A percentile compares a stretch with the other conserved stretches of the same genome.
Evolutionary conservation across 2,113 vertebrate species (phyloP).

Genomic region (Pseudopipra pipra): DNA sequence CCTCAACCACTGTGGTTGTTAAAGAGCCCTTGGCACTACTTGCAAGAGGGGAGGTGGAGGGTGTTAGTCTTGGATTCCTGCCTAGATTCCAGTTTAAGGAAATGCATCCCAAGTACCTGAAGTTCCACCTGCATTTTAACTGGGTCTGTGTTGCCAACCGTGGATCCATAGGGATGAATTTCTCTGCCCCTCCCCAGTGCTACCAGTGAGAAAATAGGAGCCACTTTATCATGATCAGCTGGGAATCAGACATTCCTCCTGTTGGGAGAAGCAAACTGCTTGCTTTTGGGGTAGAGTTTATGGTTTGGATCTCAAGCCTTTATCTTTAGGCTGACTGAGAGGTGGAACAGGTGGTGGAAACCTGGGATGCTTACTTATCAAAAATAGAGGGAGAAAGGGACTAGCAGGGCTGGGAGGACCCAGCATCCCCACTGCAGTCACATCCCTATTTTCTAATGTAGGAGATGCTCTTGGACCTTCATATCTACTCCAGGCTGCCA

Average conservation of each 20-base stretch:
- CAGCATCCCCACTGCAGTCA: background rate
- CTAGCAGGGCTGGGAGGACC: background rate
- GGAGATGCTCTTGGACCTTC: background rate
- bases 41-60: background rate
- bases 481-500: background rate
- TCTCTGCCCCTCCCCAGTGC: background rate
- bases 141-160: background rate
- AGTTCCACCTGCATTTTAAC: background rate
- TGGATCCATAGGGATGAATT: background rate
- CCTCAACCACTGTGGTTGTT: conserved; percentile 16
- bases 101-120: conserved; percentile 10
- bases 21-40: conserved; percentile 49
- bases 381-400: background rate
- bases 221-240: background rate
- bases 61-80: conserved; percentile 54
- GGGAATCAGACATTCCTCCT: background rate
- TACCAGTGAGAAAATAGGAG: background rate
- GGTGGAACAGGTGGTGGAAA: background rate
- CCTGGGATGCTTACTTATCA: background rate
- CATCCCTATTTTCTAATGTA: rapidly evolving
- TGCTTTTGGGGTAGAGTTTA: background rate
- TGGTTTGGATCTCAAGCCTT: background rate
- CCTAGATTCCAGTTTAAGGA: conserved; percentile 52
- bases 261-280: background rate
- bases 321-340: background rate